These are phyloP conservation scores for Labrus mixtus DNA, from an alignment of 2,113 vertebrate species.

Conservation along the genomic window DNA sequence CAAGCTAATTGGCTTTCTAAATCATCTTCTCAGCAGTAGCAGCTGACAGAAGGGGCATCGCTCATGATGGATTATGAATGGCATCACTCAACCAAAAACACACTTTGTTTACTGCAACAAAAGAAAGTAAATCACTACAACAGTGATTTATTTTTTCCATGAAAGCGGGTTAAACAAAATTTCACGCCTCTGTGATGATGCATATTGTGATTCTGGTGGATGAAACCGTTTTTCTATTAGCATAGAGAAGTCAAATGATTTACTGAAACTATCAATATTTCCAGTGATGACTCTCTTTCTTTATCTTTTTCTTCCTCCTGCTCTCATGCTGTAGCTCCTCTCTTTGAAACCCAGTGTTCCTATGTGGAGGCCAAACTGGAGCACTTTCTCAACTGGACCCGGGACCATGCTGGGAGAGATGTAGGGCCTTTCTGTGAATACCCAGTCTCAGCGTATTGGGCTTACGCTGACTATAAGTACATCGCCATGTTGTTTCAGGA, in stretches of 20 bases:
- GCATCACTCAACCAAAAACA: conserved; percentile 19
- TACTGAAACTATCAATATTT: neutral
- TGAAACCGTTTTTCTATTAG: neutral
- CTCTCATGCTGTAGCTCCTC: conserved; percentile 81
- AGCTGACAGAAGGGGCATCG: conserved; percentile 36
- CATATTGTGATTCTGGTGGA: neutral
- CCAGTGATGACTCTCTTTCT: neutral
- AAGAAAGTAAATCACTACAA: conserved; percentile 16
- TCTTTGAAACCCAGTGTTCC: conserved; percentile 93
- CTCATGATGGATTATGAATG: conserved; percentile 49
- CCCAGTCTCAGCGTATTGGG: conserved; percentile 88
- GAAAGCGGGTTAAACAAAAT: conserved; percentile 28
- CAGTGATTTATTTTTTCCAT: conserved; percentile 37
- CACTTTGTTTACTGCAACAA: conserved; percentile 41
- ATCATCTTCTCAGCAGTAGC: conserved; percentile 49
- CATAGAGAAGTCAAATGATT: conserved; percentile 10
- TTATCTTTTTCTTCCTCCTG: neutral
- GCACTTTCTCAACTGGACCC: conserved; percentile 90
- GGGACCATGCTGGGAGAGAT: conserved; percentile 52
- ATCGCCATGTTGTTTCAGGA: conserved; percentile 89
- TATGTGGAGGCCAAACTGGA: conserved; percentile 87
- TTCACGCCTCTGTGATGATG: conserved; percentile 23
- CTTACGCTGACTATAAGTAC: conserved; percentile 98
- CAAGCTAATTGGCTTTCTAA: conserved; percentile 62
- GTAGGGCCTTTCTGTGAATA: conserved; percentile 87